Conservation (phyloP, 2,113 vertebrate genomes). For the Arvicanthis niloticus region DNA sequence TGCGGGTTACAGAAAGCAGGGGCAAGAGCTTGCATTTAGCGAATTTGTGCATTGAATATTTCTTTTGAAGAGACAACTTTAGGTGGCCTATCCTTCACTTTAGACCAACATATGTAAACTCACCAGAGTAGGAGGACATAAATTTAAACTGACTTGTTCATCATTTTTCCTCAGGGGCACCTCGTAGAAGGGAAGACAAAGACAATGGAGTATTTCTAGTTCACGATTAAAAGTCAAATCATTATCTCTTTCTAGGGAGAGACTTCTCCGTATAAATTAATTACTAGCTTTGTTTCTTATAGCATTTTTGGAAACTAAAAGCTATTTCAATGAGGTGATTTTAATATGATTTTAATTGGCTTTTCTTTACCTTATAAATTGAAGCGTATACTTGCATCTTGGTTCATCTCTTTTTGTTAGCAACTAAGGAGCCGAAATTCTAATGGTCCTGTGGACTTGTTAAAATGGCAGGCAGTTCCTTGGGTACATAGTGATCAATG, state of each 20-base stretch:
- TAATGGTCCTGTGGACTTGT: neutral
- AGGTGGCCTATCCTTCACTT: neutral
- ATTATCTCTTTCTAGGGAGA: neutral
- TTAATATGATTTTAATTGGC: neutral
- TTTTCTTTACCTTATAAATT: neutral
- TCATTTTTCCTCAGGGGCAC: neutral
- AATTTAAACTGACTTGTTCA: neutral
- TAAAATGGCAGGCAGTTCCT: neutral
- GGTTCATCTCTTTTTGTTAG: neutral
- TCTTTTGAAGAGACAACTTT: neutral
- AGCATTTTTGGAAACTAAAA: neutral
- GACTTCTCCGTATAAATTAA: neutral
- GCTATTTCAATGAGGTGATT: neutral
- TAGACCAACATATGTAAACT: neutral
- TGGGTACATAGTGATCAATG: neutral
- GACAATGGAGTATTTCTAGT: conserved; percentile 1
- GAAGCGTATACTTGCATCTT: neutral
- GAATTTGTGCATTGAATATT: neutral
- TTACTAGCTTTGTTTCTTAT: neutral
- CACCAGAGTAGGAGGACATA: neutral
- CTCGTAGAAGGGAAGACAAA: neutral
- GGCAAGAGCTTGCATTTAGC: neutral
- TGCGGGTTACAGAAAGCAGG: neutral
- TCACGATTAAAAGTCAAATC: neutral
- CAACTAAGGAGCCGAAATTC: neutral